phyloP scores from a whole-genome alignment of 2,888 invertebrate genomes.

The Saturnia japonica region DNA sequence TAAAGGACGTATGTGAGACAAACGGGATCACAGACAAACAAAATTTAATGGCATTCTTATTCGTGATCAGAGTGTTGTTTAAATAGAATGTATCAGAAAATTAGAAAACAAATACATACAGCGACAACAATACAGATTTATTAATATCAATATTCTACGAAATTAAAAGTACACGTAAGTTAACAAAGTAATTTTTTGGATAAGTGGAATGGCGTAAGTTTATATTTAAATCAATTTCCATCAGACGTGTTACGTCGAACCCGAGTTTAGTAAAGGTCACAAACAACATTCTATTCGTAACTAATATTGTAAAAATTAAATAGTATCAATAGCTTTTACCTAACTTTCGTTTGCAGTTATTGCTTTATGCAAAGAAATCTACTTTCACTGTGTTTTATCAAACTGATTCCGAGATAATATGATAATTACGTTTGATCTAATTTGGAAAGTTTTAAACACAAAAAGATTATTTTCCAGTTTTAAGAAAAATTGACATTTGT shows the following conservation, averaged over 20 bases:
- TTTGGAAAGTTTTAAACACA: conserved; percentile 3
- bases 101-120: too few relatives aligned
- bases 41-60: too few relatives aligned
- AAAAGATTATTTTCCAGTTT: not conserved
- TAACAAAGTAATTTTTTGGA: not conserved
- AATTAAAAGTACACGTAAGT: not conserved
- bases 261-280: conserved; percentile 19
- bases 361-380: conserved; percentile 30
- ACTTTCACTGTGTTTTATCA: conserved; percentile 39
- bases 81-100: too few relatives aligned
- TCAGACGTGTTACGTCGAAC: not conserved
- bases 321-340: conserved; percentile 22
- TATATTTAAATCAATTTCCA: not conserved
- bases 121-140: too few relatives aligned
- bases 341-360: conserved; percentile 35
- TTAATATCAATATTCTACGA: conserved; percentile 1
- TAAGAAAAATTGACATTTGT: not conserved
- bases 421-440: conserved; percentile 15
- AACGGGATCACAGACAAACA: too few relatives aligned
- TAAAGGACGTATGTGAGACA: too few relatives aligned
- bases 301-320: conserved; percentile 14
- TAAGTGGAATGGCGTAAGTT: not conserved
- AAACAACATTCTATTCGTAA: conserved; percentile 16
- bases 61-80: too few relatives aligned
- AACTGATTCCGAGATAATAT: conserved; percentile 15